Base-by-base conservation (phyloP, 1,140 invertebrate genomes). In the Zaprionus inermis region DNA sequence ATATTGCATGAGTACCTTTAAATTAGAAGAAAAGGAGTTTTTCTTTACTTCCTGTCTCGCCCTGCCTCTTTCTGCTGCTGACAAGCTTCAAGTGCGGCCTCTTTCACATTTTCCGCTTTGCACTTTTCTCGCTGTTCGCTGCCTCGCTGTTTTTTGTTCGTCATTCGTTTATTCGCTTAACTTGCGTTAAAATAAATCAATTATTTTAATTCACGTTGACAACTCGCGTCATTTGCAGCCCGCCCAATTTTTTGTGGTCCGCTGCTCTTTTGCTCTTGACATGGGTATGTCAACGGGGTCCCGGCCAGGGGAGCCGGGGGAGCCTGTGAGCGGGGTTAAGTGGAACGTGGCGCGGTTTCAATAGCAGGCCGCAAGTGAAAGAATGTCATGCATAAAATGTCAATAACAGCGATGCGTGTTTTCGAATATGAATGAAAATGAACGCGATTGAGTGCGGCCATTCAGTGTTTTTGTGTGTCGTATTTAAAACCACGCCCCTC, bases 161-260 rank as follows among this genome's bases (percentile, higher is more conserved):
- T 57, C 38, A 44, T 16, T 51, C 65, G 73, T 65, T 83, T 72
- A 58, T 82, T 75, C 81, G 82, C 82, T 88, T 68, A 85, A 88
- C 72, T 88, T 82, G 76, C 79, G 79, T 78, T 83, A 68, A 89
- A 89, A 83, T 81, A 84, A 89, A 89, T 89, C 84, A 89, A 89
- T 89, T 89, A 89, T 89, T 89, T 89, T 84, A 89, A 89, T 89
- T 89, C 84, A 73, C 69, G 75, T 60, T 89, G 84, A 89, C 84
- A 89, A 76, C 84, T 84, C 59, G 78, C 75, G 84, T 89, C 84
- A 89, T 84, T 89, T 84, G 69, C 84, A 89, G 84, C 67, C 73
- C 32, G 76, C 70, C 60, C 60, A 55, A 75, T 59, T 72, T 72
- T 74, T 76, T 79, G 20, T 57, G n/a, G n/a, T 58, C 38, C 41